Conservation (phyloP, 1,140 invertebrate genomes). For the Anastrepha obliqua region DNA sequence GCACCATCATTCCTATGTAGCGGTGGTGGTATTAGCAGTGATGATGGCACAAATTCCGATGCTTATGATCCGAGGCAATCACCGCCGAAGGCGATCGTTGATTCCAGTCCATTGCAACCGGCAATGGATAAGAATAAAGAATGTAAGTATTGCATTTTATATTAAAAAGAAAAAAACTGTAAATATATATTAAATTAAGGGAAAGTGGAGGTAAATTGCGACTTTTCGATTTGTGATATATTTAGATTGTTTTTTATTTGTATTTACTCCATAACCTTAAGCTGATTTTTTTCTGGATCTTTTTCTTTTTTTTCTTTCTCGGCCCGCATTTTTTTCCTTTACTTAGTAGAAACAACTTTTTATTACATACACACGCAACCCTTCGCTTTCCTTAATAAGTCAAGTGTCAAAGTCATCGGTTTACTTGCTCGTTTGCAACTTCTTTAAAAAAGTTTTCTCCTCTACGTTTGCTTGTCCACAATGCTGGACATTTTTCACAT, state of each 20-base stretch:
- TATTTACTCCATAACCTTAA: neutral
- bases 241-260: neutral
- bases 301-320: too few species aligned
- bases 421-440: neutral
- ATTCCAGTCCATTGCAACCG: conserved; percentile 93
- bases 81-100: conserved; percentile 92
- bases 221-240: neutral
- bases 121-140: conserved; percentile 98
- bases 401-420: neutral
- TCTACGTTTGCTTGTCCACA: too few species aligned
- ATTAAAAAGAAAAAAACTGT: neutral
- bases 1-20: conserved; percentile 66
- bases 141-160: conserved; percentile 83
- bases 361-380: too few species aligned
- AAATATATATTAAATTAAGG: neutral
- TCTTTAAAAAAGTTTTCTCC: too few species aligned
- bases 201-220: neutral
- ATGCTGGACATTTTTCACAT: too few species aligned
- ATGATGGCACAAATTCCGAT: conserved; percentile 73
- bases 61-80: conserved; percentile 78
- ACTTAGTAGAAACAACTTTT: too few species aligned
- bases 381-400: neutral
- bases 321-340: too few species aligned
- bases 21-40: conserved; percentile 69
- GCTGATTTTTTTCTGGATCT: neutral